These are phyloP conservation scores for Plutella xylostella DNA, from an alignment of 2,888 invertebrate species.

Conservation along the genomic window DNA sequence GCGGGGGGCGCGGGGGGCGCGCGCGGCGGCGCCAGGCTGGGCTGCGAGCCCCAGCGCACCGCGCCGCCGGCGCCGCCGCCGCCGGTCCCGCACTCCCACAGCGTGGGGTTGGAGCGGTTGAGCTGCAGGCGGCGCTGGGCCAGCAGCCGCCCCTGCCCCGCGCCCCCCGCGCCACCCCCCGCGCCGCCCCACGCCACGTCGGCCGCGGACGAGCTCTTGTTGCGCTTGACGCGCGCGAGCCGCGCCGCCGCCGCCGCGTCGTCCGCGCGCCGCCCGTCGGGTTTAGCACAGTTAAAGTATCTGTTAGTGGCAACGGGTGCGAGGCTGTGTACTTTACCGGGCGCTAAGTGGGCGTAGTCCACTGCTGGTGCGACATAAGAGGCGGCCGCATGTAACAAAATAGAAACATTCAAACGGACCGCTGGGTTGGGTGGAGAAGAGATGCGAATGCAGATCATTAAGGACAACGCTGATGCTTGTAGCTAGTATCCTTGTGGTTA, in stretches of 20 bases:
- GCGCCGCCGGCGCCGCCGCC: constrained; percentile 30
- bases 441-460: no score
- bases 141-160: constrained; percentile 34
- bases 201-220: constrained; percentile 63
- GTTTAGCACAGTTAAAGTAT: constrained; percentile 54
- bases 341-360: constrained; percentile 74
- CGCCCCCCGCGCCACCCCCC: no score
- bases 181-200: constrained; percentile 47
- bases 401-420: constrained; percentile 49
- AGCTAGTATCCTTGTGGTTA: no score
- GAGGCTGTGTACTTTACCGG: constrained; percentile 79
- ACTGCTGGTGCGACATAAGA: constrained; percentile 72
- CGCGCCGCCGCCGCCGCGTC: constrained; percentile 6
- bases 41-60: constrained; percentile 50
- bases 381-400: constrained; percentile 72
- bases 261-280: constrained; percentile 39
- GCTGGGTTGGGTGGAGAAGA: background rate
- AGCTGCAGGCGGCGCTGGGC: constrained; percentile 50
- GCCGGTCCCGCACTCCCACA: constrained; percentile 52
- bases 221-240: constrained; percentile 51
- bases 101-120: constrained; percentile 60
- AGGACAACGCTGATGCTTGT: no score
- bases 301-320: constrained; percentile 70
- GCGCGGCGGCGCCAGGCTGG: constrained; percentile 33
- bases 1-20: constrained; percentile 21